Conservation (phyloP, 1,140 invertebrate species). For the Mylabris phalerata region DNA sequence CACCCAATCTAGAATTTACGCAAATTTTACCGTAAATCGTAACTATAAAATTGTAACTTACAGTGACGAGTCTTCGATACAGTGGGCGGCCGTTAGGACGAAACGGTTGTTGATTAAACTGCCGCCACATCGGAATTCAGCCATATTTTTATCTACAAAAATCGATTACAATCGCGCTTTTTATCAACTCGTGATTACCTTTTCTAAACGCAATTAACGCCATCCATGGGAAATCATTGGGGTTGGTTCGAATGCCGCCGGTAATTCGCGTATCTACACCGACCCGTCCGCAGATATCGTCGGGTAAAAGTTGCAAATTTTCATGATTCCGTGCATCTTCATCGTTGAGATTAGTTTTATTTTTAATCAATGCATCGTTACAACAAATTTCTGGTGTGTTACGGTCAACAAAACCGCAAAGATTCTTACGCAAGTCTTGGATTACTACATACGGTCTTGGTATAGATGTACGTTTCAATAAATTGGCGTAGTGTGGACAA, state of each 20-base stretch:
- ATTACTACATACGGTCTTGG: slow-evolving; percentile 18
- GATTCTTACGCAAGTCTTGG: slow-evolving; percentile 14
- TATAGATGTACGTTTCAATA: slow-evolving; percentile 13
- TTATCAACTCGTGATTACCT: slow-evolving; percentile 7
- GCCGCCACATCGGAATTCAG: slow-evolving; percentile 50
- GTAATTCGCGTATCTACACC: slow-evolving; percentile 44
- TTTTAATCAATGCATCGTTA: neutral
- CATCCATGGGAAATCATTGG: slow-evolving; percentile 49
- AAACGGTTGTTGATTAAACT: slow-evolving; percentile 49
- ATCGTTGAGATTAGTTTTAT: slow-evolving; percentile 1
- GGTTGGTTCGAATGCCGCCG: slow-evolving; percentile 41
- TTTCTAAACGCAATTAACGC: slow-evolving; percentile 41
- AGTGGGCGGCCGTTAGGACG: slow-evolving; percentile 51
- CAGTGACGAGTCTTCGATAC: slow-evolving; percentile 37
- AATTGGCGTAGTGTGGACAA: slow-evolving; percentile 21
- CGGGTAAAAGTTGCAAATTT: slow-evolving; percentile 16
- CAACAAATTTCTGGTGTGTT: slow-evolving; percentile 24
- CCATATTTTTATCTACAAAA: neutral
- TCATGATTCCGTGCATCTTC: slow-evolving; percentile 7
- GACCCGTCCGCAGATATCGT: slow-evolving; percentile 36
- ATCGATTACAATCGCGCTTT: too few relatives aligned
- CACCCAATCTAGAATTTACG: slow-evolving; percentile 24
- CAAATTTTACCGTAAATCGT: neutral
- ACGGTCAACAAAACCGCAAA: slow-evolving; percentile 22
- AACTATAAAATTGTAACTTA: slow-evolving; percentile 30